Conservation (phyloP, 1,140 invertebrate genomes). For the Ceratosolen fusciceps region DNA sequence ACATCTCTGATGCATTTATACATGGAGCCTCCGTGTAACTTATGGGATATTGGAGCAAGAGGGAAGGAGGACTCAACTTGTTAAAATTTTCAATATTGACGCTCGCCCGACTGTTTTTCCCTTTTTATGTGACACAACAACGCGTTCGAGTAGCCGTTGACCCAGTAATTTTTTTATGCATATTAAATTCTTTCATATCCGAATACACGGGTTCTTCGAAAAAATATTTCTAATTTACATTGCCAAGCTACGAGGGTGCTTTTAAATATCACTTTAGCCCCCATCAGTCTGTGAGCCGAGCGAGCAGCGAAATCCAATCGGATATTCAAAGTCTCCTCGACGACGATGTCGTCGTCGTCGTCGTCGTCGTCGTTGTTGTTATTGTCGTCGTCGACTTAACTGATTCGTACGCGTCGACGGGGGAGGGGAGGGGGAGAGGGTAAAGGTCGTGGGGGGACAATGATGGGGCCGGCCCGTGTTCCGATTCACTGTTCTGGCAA, state of each 20-base stretch:
- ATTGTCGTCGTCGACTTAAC: too few species aligned
- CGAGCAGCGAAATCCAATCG: not conserved
- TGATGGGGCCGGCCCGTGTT: too few species aligned
- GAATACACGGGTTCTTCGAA: constrained; percentile 3
- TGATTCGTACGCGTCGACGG: too few species aligned
- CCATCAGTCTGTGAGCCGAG: too few species aligned
- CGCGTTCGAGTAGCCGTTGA: constrained; percentile 28
- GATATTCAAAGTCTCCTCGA: not conserved
- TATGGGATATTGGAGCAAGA: not conserved
- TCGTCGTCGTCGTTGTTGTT: too few species aligned
- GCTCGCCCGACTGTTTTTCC: not conserved
- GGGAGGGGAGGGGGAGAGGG: too few species aligned
- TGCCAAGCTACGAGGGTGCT: not conserved
- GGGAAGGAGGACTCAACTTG: not conserved
- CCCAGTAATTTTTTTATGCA: constrained; percentile 34
- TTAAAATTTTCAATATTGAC: constrained; percentile 26
- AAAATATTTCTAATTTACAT: constrained; percentile 8
- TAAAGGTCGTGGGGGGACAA: too few species aligned
- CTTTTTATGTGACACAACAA: constrained; percentile 23
- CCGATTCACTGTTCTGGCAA: too few species aligned
- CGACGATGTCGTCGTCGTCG: too few species aligned
- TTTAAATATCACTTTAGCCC: not conserved
- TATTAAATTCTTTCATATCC: constrained; percentile 30
- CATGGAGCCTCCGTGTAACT: not conserved
- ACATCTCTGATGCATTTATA: not conserved